Base-by-base conservation (phyloP, 2,888 invertebrate species). In the Malthinus seriepunctatus region DNA sequence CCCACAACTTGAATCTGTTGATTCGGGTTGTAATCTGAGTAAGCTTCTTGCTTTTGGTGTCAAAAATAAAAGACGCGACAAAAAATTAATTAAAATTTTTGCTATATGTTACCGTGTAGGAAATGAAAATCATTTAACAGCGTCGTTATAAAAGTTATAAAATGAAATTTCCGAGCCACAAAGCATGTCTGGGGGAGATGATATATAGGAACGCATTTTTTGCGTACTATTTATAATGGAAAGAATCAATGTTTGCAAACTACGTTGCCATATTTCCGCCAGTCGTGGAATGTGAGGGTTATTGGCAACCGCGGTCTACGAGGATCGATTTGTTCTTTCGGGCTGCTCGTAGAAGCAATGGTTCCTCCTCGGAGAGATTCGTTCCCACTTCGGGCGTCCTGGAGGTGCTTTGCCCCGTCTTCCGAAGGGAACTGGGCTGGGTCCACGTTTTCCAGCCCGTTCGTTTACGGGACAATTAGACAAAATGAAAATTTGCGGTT, bases 181-280 rank as follows among this genome's bases (percentile, higher is more conserved):
- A 77, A 77, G 76, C 77, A 76, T 73, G 76, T 76, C 75, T 75
- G 71, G 68, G 70, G 73, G 72, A 73, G 75, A 78, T 78, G 78
- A 78, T 77, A 76, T 78, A 78, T 78, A 76, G 77, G 76, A 77
- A 78, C 77, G 77, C 77, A 78, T 78, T 78, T 78, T 78, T 78
- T 77, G 77, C 77, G 76, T 77, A 77, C 76, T 77, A 78, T 77
- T 78, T 78, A 78, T 78, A 77, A 78, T 78, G 77, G 76, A 76
- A 78, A 77, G 76, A 77, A 78, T 78, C 77, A 77, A 78, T 78
- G 76, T 77, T 77, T 76, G 75, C 68, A 71, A 71, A 66, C 68
- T 58, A 54, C 61, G 68, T 69, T 69, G 68, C 67, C 68, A 66
- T 51, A 51, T 64, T 58, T 64, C 64, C 67, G 69, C 69, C 58